Evolutionary conservation across 2,888 invertebrate genomes (phyloP).

Genomic region (Galeruca laticollis): DNA sequence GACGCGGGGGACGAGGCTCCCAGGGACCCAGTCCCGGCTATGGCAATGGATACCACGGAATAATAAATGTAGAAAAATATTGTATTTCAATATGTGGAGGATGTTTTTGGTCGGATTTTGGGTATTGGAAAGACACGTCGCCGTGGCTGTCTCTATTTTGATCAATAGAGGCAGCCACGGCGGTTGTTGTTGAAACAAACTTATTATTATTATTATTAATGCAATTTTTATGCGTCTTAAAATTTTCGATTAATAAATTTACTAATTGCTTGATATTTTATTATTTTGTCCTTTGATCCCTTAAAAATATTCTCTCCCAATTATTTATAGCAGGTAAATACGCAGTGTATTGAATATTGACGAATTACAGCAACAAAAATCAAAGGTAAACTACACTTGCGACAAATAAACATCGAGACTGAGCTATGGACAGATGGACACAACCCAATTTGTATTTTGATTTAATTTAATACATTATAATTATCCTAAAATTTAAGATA

Average conservation of each 20-base stretch:
- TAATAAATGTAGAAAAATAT: conserved; percentile 50
- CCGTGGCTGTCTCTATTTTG: conserved; percentile 59
- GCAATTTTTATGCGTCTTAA: conserved; percentile 24
- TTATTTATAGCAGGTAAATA: no score
- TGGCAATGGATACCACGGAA: conserved; percentile 69
- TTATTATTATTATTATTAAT: conserved; percentile 1
- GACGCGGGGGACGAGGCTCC: conserved; percentile 64
- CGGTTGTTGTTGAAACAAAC: conserved; percentile 34
- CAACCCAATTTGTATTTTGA: no score
- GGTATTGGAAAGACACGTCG: conserved; percentile 43
- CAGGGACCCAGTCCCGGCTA: conserved; percentile 67
- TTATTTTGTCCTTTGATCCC: background rate
- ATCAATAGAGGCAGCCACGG: conserved; percentile 55
- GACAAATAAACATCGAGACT: no score
- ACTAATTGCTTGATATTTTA: conserved; percentile 28
- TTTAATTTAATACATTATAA: no score
- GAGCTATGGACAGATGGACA: no score
- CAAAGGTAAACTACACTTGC: no score
- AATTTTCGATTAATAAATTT: conserved; percentile 30
- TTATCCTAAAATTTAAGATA: no score
- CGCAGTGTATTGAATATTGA: no score
- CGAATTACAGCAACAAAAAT: no score
- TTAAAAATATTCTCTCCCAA: background rate
- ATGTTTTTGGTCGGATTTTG: background rate
- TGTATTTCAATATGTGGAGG: background rate